Base-by-base conservation (phyloP, 2,797 vertebrate genomes). In the Acestrorhynchus altus region DNA sequence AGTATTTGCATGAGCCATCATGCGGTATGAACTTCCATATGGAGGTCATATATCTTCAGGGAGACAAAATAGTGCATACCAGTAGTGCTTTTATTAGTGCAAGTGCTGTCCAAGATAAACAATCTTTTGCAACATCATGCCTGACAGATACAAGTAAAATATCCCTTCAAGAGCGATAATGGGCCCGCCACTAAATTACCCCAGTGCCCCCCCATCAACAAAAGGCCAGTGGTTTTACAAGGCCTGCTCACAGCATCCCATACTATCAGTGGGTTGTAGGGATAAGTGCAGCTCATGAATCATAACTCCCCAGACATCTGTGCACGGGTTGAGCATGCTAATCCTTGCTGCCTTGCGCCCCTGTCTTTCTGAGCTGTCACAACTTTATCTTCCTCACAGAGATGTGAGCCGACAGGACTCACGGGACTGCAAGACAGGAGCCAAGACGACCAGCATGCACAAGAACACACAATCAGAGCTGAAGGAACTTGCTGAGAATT, bases 361-460 rank as follows among this genome's bases (percentile, higher is more conserved):
- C 63, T 82, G 64, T 44, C 39, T 56, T 66, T 35, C 83, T 82
- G 49, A 86, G 60, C 72, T 80, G 77, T 87, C 77, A 22, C 81
- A 73, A 64, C 83, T 88, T 85, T 80, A 72, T 87, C 75, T 87
- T 31, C 76, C 80, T 82, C 79, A 82, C 92, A 94, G 93, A 92
- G 77, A 94, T 94, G 93, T 93, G 88, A 93, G 79, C 72, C 39
- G 69, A 83, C 64, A 49, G 73, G 61, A 69, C 24, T 74, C 79
- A 81, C 81, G 75, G 63, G 81, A 82, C 44, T 31, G 65, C 72
- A 66, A 40, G 15, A 76, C 28, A 46, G 16, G 31, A 66, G 70
- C 72, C 64, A 72, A 72, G 74, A 79, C 60, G 54, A 71, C 47
- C 64, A 60, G 56, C 72, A 46, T 60, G 60, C n/a, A 72, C 61